These are phyloP conservation scores for Pogoniulus pusillus DNA, from an alignment of 2,797 vertebrate genomes.

Conservation along the genomic window DNA sequence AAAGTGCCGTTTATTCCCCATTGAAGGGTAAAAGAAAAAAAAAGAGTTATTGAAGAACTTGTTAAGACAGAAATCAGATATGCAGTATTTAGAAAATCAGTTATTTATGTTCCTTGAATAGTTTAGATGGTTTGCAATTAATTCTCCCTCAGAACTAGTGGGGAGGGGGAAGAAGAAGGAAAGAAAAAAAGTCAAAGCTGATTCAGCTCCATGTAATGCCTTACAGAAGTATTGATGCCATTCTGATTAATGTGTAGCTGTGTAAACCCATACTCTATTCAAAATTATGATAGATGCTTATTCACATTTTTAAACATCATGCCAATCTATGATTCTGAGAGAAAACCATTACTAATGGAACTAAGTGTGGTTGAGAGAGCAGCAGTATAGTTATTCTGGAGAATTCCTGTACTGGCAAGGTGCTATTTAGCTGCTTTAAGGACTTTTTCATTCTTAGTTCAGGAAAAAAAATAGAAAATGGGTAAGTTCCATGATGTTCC, in stretches of 20 bases:
- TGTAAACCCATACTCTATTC: not conserved
- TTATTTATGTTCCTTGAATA: not conserved
- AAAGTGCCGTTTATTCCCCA: not conserved
- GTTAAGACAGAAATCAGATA: not conserved
- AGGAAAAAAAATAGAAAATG: not conserved
- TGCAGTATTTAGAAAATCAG: not conserved
- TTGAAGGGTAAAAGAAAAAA: conserved; percentile 24
- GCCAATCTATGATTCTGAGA: not conserved
- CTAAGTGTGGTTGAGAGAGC: not conserved
- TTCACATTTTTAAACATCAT: not conserved
- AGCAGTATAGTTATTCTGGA: not conserved
- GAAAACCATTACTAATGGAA: not conserved
- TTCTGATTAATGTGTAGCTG: not conserved
- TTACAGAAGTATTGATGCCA: not conserved
- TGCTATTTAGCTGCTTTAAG: not conserved
- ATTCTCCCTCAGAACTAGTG: not conserved
- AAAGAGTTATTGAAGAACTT: conserved; percentile 7
- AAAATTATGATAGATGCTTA: not conserved
- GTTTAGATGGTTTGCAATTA: conserved; percentile 15
- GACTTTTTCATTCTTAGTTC: not conserved
- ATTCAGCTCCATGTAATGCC: not conserved
- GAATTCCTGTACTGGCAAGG: not conserved
- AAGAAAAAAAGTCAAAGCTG: not conserved
- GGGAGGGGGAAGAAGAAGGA: not conserved
- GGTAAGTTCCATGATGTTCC: not conserved